A percentile compares a stretch with the other conserved stretches of the same genome.
Evolutionary conservation across 2,888 invertebrate genomes (phyloP).

Genomic region (Oegoconia quadripuncta): DNA sequence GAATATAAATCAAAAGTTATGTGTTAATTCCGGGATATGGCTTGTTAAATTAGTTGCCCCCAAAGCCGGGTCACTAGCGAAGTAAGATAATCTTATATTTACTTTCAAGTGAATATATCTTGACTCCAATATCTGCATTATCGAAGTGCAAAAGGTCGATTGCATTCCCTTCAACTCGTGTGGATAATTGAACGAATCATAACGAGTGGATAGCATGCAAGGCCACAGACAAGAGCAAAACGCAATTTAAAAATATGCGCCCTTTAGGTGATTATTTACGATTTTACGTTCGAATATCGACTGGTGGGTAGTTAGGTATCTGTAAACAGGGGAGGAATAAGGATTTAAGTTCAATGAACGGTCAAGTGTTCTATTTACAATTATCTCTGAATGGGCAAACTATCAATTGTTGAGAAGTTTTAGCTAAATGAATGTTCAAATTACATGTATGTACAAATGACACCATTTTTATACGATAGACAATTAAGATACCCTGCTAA

Average conservation of each 20-base stretch:
- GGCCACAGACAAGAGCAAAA: conserved; percentile 40
- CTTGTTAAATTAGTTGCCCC: too few species aligned
- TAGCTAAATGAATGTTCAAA: too few species aligned
- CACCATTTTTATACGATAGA: too few species aligned
- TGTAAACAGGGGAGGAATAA: neutral
- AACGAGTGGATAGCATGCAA: conserved; percentile 53
- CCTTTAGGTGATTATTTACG: conserved; percentile 43
- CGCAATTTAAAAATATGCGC: conserved; percentile 27
- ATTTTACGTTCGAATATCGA: conserved; percentile 22
- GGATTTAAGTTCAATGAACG: neutral
- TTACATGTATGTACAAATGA: neutral
- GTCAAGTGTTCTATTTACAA: too few species aligned
- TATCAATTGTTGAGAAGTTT: too few species aligned
- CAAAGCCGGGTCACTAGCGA: too few species aligned
- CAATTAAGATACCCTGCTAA: too few species aligned
- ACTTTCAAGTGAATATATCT: neutral
- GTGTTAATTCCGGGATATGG: too few species aligned
- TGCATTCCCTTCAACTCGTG: neutral
- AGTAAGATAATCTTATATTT: neutral
- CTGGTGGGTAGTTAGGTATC: neutral
- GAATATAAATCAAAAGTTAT: too few species aligned
- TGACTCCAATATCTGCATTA: neutral
- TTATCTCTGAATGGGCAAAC: neutral
- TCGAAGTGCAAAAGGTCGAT: conserved; percentile 4
- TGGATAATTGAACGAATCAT: conserved; percentile 33